These are phyloP conservation scores for Thalassarche chlororhynchos DNA, from an alignment of 2,113 vertebrate species.

Conservation along the genomic window DNA sequence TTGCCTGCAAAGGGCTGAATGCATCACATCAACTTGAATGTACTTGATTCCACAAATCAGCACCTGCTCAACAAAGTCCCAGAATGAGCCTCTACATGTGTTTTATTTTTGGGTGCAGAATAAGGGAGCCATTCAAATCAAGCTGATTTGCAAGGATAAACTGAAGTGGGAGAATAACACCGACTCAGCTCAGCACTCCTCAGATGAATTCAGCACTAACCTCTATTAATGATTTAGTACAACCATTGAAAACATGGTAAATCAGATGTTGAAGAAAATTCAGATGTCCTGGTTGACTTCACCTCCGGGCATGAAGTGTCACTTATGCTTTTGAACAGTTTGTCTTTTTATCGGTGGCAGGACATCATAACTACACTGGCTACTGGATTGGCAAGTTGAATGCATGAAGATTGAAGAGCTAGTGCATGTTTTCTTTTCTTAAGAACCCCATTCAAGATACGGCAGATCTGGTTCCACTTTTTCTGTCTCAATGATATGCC, in stretches of 20 bases:
- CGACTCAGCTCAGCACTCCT: background rate
- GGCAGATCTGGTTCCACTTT: background rate
- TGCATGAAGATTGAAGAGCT: background rate
- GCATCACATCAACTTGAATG: background rate
- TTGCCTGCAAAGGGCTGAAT: background rate
- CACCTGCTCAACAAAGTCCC: background rate
- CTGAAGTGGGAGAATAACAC: background rate
- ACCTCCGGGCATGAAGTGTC: background rate
- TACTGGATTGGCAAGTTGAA: background rate
- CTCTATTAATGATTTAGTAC: background rate
- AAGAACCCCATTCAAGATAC: background rate
- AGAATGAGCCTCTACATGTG: background rate
- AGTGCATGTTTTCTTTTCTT: background rate
- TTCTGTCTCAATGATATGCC: background rate
- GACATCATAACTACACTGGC: no score
- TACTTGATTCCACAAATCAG: background rate
- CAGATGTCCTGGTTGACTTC: background rate
- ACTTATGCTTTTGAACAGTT: background rate
- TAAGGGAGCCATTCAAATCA: background rate
- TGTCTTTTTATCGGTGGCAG: background rate
- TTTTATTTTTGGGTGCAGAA: background rate
- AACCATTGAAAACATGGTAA: background rate
- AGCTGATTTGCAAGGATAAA: background rate
- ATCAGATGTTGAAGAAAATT: background rate
- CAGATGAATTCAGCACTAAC: background rate